These are phyloP conservation scores for Philaethria dido DNA, from an alignment of 2,888 invertebrate genomes.

Conservation along the genomic window DNA sequence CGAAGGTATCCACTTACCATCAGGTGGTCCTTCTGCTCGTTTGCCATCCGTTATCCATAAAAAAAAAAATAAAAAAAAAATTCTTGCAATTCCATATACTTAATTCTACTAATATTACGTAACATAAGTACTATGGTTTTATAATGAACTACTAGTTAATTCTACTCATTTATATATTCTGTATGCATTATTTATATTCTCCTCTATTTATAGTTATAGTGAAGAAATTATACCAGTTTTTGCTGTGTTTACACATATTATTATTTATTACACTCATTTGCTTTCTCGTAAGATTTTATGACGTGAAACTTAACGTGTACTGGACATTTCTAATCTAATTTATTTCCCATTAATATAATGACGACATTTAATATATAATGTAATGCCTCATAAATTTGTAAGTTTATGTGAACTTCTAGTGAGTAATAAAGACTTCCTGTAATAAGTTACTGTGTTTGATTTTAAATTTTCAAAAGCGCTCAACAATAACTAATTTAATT, in stretches of 20 bases:
- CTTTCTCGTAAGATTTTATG: background rate
- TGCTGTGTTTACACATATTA: background rate
- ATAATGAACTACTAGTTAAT: background rate
- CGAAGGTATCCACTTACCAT: too few species aligned
- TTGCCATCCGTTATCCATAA: too few species aligned
- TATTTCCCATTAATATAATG: slow-evolving; percentile 5
- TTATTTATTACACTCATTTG: background rate
- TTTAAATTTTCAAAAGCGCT: background rate
- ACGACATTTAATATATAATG: slow-evolving; percentile 1
- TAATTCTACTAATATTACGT: background rate
- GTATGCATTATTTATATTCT: background rate
- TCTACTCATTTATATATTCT: background rate
- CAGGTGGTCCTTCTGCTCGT: too few species aligned
- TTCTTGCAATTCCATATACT: slow-evolving; percentile 6
- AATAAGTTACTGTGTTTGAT: background rate
- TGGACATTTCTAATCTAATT: background rate
- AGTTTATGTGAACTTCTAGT: background rate
- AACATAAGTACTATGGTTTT: background rate
- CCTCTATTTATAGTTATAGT: background rate
- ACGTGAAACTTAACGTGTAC: background rate
- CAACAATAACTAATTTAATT: too few species aligned
- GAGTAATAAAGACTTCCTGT: background rate
- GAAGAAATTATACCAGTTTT: background rate
- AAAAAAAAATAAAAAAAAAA: too few species aligned
- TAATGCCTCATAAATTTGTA: background rate